Base-by-base conservation (phyloP, 2,797 vertebrate species). In the Agapornis canus region DNA sequence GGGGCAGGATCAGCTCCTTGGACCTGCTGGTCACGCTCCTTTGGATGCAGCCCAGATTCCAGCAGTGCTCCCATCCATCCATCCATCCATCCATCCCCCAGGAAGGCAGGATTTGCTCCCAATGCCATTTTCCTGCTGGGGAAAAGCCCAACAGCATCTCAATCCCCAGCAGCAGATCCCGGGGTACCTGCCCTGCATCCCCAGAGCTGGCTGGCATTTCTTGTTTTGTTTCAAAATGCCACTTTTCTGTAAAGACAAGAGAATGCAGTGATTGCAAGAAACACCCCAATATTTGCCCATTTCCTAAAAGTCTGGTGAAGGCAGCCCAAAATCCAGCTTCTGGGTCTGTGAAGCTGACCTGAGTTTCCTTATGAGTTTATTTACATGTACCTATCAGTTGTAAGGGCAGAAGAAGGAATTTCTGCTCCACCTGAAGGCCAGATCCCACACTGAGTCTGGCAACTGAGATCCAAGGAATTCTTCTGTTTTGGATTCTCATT, bases 241-340 rank as follows among this genome's bases (percentile, higher is more conserved):
- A 5, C 3, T 40, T 80, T 68, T 68, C 54, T 45, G 12, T 49
- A 31, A 86, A 68, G 23, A 3, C 11, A 9, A 35, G 72, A 37
- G 70, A 63, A 37, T 11, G 7, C 2, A 5, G 42, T 16, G 10
- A 26, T 39, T 40, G 29, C 48, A 35, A 63, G 39, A 6, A 35
- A 13, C 7, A 31, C 13, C 40, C 9, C 35, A 54, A 5, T 31
- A 59, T 59, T 71, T 45, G 17, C 64, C 25, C 0, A 0, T 69
- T 87, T 77, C 54, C 75, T 59, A 12, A 14, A 71, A 59, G 23
- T 59, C 40, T 11, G 4, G 11, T 13, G 54, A 40, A 21, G 19
- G 23, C 54, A 48, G 45, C 35, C 23, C 18, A 25, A 77, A 92
- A 35, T 13, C 56, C 59, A 66, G 2, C 7, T 32, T 16, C 12